Evolutionary conservation across 2,888 invertebrate species (phyloP).

Genomic region (Linnaemya tessellans): DNA sequence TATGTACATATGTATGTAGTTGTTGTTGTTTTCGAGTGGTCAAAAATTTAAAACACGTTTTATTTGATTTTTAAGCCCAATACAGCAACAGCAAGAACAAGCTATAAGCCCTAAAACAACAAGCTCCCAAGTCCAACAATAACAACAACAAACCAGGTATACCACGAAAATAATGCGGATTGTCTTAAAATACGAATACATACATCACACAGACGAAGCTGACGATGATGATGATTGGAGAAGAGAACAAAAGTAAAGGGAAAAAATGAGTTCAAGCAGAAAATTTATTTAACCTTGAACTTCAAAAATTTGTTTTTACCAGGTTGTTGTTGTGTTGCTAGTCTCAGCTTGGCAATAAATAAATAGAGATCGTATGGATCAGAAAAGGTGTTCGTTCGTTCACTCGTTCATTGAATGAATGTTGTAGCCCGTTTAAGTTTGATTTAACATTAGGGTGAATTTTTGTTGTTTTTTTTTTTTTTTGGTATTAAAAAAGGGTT

Average conservation of each 20-base stretch:
- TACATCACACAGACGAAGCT: constrained; percentile 9
- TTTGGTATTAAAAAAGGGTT: background rate
- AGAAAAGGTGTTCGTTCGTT: constrained; percentile 27
- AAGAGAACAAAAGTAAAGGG: background rate
- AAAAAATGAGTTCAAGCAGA: constrained; percentile 61
- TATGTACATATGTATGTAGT: background rate
- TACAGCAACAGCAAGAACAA: background rate
- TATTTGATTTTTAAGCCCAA: background rate
- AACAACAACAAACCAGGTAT: background rate
- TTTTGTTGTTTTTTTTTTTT: background rate
- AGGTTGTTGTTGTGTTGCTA: background rate
- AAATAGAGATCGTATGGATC: constrained; percentile 34
- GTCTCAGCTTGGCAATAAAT: constrained; percentile 1
- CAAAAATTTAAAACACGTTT: constrained; percentile 23
- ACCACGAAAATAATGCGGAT: constrained; percentile 26
- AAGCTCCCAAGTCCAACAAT: background rate
- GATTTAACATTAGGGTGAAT: constrained; percentile 52
- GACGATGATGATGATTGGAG: constrained; percentile 2
- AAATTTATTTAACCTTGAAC: constrained; percentile 81
- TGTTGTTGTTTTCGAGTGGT: background rate
- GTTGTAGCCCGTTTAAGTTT: constrained; percentile 13
- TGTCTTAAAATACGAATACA: constrained; percentile 28
- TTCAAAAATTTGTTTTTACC: constrained; percentile 76
- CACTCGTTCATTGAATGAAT: constrained; percentile 4
- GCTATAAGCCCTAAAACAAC: constrained; percentile 28